Percentiles rank a stretch among this genome's conserved stretches.
phyloP scores from a whole-genome alignment of 1,140 invertebrate species.

The Augochlora pura region DNA sequence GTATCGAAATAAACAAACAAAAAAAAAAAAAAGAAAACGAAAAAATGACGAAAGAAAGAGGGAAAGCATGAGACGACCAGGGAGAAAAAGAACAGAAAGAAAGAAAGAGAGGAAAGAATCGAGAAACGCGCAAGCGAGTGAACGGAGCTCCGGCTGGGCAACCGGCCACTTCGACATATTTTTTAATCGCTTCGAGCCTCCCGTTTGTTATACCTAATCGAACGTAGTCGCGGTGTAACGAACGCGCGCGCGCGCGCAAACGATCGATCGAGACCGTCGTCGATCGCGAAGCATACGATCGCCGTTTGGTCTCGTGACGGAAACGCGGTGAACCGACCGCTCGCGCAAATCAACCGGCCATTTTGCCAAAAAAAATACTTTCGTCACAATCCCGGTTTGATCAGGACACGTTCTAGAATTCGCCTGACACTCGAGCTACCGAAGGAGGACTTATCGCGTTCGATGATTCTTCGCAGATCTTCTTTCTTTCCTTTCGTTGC shows the following conservation, averaged over 20 bases:
- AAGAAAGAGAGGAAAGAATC: slow-evolving; percentile 7
- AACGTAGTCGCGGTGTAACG: slow-evolving; percentile 35
- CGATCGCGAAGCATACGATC: neutral
- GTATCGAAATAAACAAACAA: slow-evolving; percentile 67
- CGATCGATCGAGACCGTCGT: slow-evolving; percentile 31
- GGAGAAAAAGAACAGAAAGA: slow-evolving; percentile 69
- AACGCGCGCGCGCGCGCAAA: neutral
- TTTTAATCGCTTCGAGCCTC: slow-evolving; percentile 76
- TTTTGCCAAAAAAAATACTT: neutral
- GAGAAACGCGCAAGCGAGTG: slow-evolving; percentile 63
- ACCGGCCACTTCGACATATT: slow-evolving; percentile 73
- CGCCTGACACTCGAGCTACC: slow-evolving; percentile 56
- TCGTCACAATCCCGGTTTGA: slow-evolving; percentile 31
- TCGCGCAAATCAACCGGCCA: slow-evolving; percentile 15
- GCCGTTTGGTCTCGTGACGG: neutral
- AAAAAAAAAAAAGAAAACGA: slow-evolving; percentile 8
- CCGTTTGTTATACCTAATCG: slow-evolving; percentile 69
- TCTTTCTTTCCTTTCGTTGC: slow-evolving; percentile 18
- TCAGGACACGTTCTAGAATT: slow-evolving; percentile 65
- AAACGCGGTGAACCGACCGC: slow-evolving; percentile 1
- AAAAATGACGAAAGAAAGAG: neutral
- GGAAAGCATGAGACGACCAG: neutral
- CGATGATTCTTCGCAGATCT: neutral
- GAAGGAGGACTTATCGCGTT: slow-evolving; percentile 43
- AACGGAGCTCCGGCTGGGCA: slow-evolving; percentile 74